Percentiles rank a stretch among this genome's conserved stretches.
Evolutionary conservation across 2,797 vertebrate species (phyloP).

Genomic region (Enteromius trimaculatus): DNA sequence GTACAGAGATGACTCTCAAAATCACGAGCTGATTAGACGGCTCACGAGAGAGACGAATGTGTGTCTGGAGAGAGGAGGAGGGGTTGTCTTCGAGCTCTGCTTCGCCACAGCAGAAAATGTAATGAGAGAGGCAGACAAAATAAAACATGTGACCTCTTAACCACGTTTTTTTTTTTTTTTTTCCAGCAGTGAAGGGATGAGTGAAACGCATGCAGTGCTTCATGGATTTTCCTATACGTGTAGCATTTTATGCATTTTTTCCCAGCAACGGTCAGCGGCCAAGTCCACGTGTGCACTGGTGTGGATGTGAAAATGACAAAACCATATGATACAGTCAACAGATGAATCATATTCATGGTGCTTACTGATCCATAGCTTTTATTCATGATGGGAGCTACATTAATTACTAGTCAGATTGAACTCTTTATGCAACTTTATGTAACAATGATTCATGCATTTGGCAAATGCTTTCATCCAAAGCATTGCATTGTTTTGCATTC

Average conservation of each 20-base stretch:
- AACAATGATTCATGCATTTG: not conserved
- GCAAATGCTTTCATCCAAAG: not conserved
- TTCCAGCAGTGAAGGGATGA: constrained; percentile 8
- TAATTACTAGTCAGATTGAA: not conserved
- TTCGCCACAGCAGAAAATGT: constrained; percentile 31
- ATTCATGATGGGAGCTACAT: not conserved
- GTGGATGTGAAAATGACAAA: constrained; percentile 21
- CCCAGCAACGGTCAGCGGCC: constrained; percentile 14
- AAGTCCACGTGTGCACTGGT: constrained; percentile 17
- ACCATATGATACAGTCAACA: constrained; percentile 6
- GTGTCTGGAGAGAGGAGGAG: constrained; percentile 1
- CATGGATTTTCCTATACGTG: constrained; percentile 26
- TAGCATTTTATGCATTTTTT: constrained; percentile 5
- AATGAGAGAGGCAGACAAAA: constrained; percentile 49
- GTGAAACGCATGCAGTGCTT: constrained; percentile 17
- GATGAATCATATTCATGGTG: constrained; percentile 12
- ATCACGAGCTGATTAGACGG: constrained; percentile 57
- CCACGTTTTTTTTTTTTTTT: constrained; percentile 17
- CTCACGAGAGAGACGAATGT: constrained; percentile 40
- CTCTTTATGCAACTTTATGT: not conserved
- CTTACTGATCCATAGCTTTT: not conserved
- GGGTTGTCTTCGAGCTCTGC: constrained; percentile 21
- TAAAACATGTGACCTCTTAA: constrained; percentile 42
- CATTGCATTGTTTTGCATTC: not conserved
- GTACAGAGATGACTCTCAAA: constrained; percentile 47